These are phyloP conservation scores for Leuciscus idus DNA, from an alignment of 2,113 vertebrate genomes.

Conservation along the genomic window DNA sequence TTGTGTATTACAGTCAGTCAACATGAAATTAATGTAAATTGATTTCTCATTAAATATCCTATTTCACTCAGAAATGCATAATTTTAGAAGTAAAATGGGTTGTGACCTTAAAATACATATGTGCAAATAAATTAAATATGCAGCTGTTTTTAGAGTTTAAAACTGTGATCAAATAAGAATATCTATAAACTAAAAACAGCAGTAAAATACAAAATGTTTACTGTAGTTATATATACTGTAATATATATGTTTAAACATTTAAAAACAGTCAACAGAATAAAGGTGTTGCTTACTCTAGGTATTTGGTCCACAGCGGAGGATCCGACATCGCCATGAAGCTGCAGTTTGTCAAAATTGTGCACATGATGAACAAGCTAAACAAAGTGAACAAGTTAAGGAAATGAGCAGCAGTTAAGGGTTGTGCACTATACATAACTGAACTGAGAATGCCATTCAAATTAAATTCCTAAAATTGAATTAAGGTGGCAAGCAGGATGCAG, in stretches of 20 bases:
- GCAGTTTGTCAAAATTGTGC: conserved; percentile 98
- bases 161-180: not conserved
- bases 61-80: not conserved
- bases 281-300: conserved; percentile 92
- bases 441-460: too few relatives aligned
- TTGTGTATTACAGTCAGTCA: not conserved
- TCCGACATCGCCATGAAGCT: conserved; percentile 98
- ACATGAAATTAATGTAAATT: not conserved
- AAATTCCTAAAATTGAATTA: not conserved
- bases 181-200: conserved; percentile 5
- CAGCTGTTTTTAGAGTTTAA: not conserved
- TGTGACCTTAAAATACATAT: not conserved
- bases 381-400: conserved; percentile 86
- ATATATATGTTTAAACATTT: not conserved
- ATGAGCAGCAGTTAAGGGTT: not conserved
- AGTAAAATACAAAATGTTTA: not conserved
- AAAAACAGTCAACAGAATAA: conserved; percentile 13
- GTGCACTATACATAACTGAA: too few relatives aligned
- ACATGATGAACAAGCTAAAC: conserved; percentile 99
- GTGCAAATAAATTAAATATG: not conserved
- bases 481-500: not conserved
- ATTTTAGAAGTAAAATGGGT: not conserved
- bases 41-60: not conserved
- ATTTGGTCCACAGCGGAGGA: conserved; percentile 91
- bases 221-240: not conserved